Evolutionary conservation across 2,797 vertebrate genomes (phyloP).

Genomic region (Channallabes apus): DNA sequence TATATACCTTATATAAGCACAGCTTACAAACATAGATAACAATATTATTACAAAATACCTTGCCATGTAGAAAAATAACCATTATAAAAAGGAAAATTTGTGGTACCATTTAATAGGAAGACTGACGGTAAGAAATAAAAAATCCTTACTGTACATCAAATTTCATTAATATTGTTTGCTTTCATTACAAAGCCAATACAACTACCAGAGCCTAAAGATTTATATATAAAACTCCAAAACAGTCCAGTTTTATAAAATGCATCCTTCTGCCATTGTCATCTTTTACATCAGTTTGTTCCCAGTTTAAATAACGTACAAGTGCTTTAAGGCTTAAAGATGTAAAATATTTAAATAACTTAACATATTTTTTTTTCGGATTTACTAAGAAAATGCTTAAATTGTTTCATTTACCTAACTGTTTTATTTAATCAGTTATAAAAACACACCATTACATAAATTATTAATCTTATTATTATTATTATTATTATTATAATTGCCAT

Average conservation of each 20-base stretch:
- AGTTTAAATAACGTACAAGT: constrained; percentile 48
- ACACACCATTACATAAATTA: not conserved
- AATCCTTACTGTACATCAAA: constrained; percentile 52
- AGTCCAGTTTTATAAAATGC: constrained; percentile 21
- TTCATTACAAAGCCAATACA: constrained; percentile 30
- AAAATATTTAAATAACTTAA: constrained; percentile 1
- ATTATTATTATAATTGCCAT: not conserved
- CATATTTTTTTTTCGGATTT: not conserved
- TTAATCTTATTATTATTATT: not conserved
- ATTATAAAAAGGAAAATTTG: constrained; percentile 54
- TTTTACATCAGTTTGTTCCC: not conserved
- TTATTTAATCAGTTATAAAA: not conserved
- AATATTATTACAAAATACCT: constrained; percentile 78
- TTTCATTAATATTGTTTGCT: constrained; percentile 38
- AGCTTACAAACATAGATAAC: constrained; percentile 82
- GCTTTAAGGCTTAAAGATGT: constrained; percentile 35
- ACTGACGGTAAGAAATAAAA: constrained; percentile 35
- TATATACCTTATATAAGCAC: constrained; percentile 82
- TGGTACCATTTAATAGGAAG: constrained; percentile 72
- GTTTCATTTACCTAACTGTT: constrained; percentile 10
- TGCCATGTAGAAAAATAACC: constrained; percentile 65
- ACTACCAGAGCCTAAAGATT: not conserved
- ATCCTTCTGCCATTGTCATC: constrained; percentile 10
- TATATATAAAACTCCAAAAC: constrained; percentile 3
- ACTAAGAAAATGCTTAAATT: constrained; percentile 15